Base-by-base conservation (phyloP, 2,888 invertebrate genomes). In the Sycophila texana region DNA sequence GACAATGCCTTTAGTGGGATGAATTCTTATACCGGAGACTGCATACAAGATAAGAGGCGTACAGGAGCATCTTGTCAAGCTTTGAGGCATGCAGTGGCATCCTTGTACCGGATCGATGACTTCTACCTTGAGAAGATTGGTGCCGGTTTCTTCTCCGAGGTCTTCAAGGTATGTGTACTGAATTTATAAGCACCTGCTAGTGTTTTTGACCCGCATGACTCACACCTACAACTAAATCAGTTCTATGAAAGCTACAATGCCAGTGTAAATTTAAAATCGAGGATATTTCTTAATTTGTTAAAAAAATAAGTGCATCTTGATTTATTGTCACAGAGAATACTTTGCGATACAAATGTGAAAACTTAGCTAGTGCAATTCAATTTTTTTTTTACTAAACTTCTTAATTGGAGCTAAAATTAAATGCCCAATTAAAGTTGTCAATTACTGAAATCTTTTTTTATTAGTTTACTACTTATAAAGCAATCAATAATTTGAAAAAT, bases 121-220 rank as follows among this genome's bases (percentile, higher is more conserved):
- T 98, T 99, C 91, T 93, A 94, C 84, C 94, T 95, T 90, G 98
- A 98, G 91, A 96, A 96, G 91, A 96, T 99, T 87, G 99, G 98
- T 67, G 93, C 95, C 71, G 99, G 99, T 83, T 99, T 99, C 92
- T 99, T 98, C 92, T 98, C 98, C 4, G 97, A 98, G 92, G 98
- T 99, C 82, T 98, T 96, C 92, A 98, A 98, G 96, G 99, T 98
- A 92, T 93, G 94, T 77, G 47, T 53, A 0, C 26, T 60, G 60
- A 74, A 77, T 80, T 60, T 7, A 57, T 73, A 65, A 76, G 16
- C 49, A n/a, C 39, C n/a, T 63, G 18, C 22, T 58, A 51, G 13
- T 13, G 49, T 26, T 57, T 57, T 58, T 22, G 22, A 74, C 58
- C 20, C 10, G 18, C 26, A 39, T 76, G 61, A 58, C 18, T 60